phyloP scores from a whole-genome alignment of 2,113 vertebrate species.

The Oenanthe oenanthe region DNA sequence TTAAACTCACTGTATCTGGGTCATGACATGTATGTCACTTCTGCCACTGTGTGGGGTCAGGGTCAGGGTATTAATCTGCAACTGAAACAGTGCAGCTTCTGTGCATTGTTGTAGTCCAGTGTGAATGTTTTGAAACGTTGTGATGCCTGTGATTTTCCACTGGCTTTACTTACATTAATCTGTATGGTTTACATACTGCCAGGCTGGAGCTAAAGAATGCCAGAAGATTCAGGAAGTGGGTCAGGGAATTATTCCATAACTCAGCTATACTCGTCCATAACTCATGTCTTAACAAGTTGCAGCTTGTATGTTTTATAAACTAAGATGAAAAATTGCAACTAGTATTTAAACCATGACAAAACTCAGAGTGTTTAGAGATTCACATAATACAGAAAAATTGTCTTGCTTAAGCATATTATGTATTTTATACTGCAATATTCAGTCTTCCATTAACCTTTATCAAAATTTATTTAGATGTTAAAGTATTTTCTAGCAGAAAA shows the following conservation, averaged over 20 bases:
- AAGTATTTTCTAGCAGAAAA: neutral
- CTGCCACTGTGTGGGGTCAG: neutral
- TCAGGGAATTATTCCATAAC: slow-evolving; percentile 68
- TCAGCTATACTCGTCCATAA: slow-evolving; percentile 63
- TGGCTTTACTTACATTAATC: slow-evolving; percentile 45
- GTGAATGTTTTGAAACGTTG: slow-evolving; percentile 3
- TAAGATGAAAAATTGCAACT: slow-evolving; percentile 62
- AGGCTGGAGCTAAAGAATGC: slow-evolving; percentile 39
- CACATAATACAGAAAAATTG: neutral
- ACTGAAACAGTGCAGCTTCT: slow-evolving; percentile 4
- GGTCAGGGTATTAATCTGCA: slow-evolving; percentile 29
- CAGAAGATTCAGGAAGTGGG: slow-evolving; percentile 67
- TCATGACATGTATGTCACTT: neutral
- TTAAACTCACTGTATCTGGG: neutral
- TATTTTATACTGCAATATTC: neutral
- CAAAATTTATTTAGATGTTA: neutral
- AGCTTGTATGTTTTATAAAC: slow-evolving; percentile 68
- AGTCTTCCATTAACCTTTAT: neutral
- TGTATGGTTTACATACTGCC: slow-evolving; percentile 54
- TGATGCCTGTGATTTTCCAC: slow-evolving; percentile 50
- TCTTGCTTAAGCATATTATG: neutral
- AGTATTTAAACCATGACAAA: slow-evolving; percentile 49
- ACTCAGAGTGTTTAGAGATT: slow-evolving; percentile 4
- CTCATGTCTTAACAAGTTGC: slow-evolving; percentile 70
- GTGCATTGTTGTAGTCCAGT: slow-evolving; percentile 13